A percentile compares a stretch with the other conserved stretches of the same genome.
Conservation (phyloP, 2,888 invertebrate species). For the Tricholauxania praeusta region DNA sequence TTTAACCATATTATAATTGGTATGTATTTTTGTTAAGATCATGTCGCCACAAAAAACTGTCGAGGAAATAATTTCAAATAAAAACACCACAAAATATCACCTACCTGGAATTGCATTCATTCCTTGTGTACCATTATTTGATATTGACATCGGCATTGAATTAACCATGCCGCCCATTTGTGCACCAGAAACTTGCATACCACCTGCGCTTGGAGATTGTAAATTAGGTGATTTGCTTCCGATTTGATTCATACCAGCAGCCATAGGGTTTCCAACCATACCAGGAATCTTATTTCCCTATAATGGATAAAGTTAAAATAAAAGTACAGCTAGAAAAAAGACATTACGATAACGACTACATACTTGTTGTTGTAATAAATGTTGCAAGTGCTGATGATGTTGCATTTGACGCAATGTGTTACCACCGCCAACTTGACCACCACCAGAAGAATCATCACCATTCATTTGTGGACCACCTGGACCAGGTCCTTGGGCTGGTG, state of each 20-base stretch:
- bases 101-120: constrained; percentile 80
- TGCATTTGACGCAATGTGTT: constrained; percentile 68
- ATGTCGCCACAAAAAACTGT: too few relatives aligned
- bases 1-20: too few relatives aligned
- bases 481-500: constrained; percentile 86
- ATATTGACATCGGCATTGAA: constrained; percentile 79
- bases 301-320: not conserved
- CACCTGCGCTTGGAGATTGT: constrained; percentile 87
- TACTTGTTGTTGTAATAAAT: constrained; percentile 75
- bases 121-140: constrained; percentile 79
- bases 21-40: too few relatives aligned
- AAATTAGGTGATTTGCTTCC: constrained; percentile 87
- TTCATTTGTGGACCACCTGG: constrained; percentile 79
- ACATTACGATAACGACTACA: not conserved
- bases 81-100: not conserved
- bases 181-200: constrained; percentile 74
- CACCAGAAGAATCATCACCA: constrained; percentile 70
- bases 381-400: constrained; percentile 73
- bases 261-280: constrained; percentile 73
- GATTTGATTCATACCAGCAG: constrained; percentile 75
- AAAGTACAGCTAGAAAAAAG: too few relatives aligned
- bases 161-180: constrained; percentile 78
- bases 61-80: too few relatives aligned
- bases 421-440: constrained; percentile 46
- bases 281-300: constrained; percentile 63